A percentile compares a stretch with the other conserved stretches of the same genome.
phyloP scores from a whole-genome alignment of 2,113 vertebrate species.

The Todiramphus saurophagus region DNA sequence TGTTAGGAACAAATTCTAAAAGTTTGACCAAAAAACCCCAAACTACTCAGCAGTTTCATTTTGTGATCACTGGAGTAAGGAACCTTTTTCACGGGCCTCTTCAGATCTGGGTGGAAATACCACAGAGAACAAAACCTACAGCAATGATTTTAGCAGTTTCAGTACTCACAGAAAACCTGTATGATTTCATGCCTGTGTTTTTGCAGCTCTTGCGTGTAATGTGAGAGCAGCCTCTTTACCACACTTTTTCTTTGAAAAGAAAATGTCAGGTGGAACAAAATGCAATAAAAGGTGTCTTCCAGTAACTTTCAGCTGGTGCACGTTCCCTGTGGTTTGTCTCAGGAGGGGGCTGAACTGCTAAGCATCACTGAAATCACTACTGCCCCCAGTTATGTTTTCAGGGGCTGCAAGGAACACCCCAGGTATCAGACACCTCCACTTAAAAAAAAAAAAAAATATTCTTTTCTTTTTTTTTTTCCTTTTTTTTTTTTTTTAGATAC shows the following conservation, averaged over 20 bases:
- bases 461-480: not conserved
- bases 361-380: not conserved
- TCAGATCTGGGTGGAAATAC: not conserved
- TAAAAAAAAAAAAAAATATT: not conserved
- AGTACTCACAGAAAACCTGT: not conserved
- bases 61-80: not conserved
- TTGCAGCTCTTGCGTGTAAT: not conserved
- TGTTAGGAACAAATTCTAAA: not conserved
- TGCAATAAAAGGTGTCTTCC: not conserved
- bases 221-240: not conserved
- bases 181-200: not conserved
- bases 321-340: not conserved
- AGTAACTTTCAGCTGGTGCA: not conserved
- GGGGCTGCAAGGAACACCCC: not conserved
- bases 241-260: not conserved
- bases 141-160: not conserved
- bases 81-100: not conserved
- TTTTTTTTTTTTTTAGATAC: conserved; percentile 31
- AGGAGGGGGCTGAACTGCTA: not conserved
- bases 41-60: not conserved
- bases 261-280: not conserved
- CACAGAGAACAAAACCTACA: not conserved
- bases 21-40: not conserved
- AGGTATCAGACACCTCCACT: not conserved
- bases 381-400: not conserved